Evolutionary conservation across 2,113 vertebrate species (phyloP).

Genomic region (Mormyrus iriodes): DNA sequence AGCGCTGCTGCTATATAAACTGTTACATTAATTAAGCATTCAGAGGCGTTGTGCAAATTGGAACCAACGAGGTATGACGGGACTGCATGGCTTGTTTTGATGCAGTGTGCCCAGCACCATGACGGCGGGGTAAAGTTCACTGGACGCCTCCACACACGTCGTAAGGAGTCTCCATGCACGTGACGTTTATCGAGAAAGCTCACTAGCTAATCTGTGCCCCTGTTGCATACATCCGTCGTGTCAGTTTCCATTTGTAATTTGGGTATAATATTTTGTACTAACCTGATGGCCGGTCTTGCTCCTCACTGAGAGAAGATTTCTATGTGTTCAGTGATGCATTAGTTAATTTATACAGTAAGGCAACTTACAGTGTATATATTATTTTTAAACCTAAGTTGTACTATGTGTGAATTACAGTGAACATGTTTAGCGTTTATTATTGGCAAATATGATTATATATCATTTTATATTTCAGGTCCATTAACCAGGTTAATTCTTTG

Average conservation of each 20-base stretch:
- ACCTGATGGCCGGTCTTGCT: not conserved
- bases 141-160: not conserved
- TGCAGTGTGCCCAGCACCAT: not conserved
- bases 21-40: constrained; percentile 24
- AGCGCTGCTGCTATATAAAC: constrained; percentile 2
- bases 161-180: not conserved
- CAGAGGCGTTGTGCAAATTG: constrained; percentile 18
- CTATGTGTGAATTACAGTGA: not conserved
- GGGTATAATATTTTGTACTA: not conserved
- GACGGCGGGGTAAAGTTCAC: not conserved
- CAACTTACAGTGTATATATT: not conserved
- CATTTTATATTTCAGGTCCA: not conserved
- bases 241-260: constrained; percentile 11
- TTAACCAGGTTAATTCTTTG: not conserved
- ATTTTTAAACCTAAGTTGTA: not conserved
- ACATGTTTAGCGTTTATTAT: not conserved
- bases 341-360: not conserved
- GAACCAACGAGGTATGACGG: not conserved
- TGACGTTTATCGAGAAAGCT: not conserved
- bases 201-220: not conserved
- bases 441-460: not conserved
- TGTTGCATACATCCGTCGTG: not conserved
- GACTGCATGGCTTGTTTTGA: not conserved
- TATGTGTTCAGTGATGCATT: not conserved
- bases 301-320: not conserved